Evolutionary conservation across 1,140 invertebrate genomes (phyloP), one percentile per base, ranked within the genome.

Genomic region (Drosophila albomicans): DNA sequence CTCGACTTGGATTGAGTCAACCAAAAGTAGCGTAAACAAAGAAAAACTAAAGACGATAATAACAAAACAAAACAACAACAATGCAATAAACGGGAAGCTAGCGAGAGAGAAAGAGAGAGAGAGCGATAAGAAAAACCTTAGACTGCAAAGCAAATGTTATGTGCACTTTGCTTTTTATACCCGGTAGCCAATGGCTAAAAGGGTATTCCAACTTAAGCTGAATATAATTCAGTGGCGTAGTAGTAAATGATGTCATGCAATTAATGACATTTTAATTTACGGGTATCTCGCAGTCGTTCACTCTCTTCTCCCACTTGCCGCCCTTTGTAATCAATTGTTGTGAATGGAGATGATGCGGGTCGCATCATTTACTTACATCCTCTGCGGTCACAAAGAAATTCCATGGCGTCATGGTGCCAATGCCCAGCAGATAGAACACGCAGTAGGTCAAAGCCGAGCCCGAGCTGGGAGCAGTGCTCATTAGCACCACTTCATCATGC

Each of bases 341-440:
- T 25, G 16, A 3, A 7, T 5, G 1, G 28, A 13, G 11, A 1
- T 6, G 13, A 41, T 57, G 30, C 52, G 52, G 52, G 52, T 15
- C 5, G 13, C 38, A 73, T 41, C n/a, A 3, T 51, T 16, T 54
- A 95, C 96, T 96, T 94, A 98, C 98, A 94, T 98, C 96, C 93
- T 98, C 96, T 16, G 98, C 98, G 69, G 98, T 99, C 30, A 99
- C 96, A 91, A 99, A 98, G 93, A 99, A 99, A 92, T 98, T 98
- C 98, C 98, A 99, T 69, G 98, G 97, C 15, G 98, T 95, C 61
- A 99, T 93, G 25, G 97, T 97, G 54, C 96, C 97, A 81, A 98
- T 96, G 46, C 98, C 98, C 72, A 99, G 94, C 67, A 99, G 93
- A 92, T 97, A 98, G 93, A 99, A 99, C 52, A 97, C 95, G 13